Percentiles rank a stretch among this genome's conserved stretches.
Conservation (phyloP, 1,140 invertebrate species). For the Belonocnema kinseyi region DNA sequence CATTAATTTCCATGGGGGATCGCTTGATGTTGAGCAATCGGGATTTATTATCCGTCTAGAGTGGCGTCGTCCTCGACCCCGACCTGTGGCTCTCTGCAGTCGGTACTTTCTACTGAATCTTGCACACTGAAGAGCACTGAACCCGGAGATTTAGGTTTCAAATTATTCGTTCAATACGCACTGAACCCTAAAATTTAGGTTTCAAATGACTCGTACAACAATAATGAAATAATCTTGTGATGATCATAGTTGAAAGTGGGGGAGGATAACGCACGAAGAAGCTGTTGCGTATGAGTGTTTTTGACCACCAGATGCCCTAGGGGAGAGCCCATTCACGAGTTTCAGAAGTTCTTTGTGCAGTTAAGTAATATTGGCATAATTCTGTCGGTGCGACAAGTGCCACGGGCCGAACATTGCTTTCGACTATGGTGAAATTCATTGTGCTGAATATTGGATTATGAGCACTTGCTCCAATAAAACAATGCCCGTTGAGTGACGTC, state of each 20-base stretch:
- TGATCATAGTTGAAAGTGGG: neutral
- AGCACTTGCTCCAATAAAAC: slow-evolving; percentile 1
- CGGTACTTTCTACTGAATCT: slow-evolving; percentile 25
- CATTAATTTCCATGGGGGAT: neutral
- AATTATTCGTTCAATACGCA: neutral
- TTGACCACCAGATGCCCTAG: slow-evolving; percentile 10
- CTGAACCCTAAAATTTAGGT: neutral
- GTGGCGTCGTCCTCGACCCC: slow-evolving; percentile 7
- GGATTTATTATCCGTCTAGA: neutral
- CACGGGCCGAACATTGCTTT: slow-evolving; percentile 9
- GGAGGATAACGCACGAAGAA: neutral
- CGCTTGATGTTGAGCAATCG: slow-evolving; percentile 9
- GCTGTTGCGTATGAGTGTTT: slow-evolving; percentile 14
- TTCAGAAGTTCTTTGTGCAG: slow-evolving; percentile 17
- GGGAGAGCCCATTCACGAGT: slow-evolving; percentile 14
- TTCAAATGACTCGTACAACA: neutral
- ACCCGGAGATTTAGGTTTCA: neutral
- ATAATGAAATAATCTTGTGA: slow-evolving; percentile 6
- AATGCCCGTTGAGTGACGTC: neutral
- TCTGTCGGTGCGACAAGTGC: slow-evolving; percentile 5
- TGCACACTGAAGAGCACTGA: neutral
- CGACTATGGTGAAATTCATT: slow-evolving; percentile 14
- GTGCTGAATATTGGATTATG: neutral
- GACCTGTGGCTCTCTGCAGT: slow-evolving; percentile 15
- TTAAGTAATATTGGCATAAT: slow-evolving; percentile 15